phyloP scores from a whole-genome alignment of 64 coral and sea anemone species.

The Montipora sp. region DNA sequence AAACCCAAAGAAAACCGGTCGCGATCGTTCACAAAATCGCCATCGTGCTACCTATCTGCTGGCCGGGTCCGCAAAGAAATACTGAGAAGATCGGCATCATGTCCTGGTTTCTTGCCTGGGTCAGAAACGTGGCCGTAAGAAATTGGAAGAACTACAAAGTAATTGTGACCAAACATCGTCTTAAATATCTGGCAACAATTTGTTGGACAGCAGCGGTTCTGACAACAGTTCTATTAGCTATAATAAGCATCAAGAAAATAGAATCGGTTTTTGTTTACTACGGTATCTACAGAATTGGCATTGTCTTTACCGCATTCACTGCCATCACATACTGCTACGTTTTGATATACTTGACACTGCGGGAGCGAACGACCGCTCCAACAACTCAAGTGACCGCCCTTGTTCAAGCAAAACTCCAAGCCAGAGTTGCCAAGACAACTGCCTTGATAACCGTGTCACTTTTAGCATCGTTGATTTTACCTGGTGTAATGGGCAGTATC shows the following conservation, averaged over 20 bases:
- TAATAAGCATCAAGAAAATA: not conserved
- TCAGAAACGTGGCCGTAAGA: not conserved
- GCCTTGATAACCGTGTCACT: not conserved
- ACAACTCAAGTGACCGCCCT: not conserved
- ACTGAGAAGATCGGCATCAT: too few species aligned
- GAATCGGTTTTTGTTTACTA: not conserved
- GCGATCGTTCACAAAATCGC: too few species aligned
- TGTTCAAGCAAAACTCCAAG: not conserved
- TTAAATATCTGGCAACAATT: not conserved
- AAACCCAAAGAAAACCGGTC: too few species aligned
- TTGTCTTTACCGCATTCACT: not conserved
- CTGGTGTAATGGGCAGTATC: not conserved
- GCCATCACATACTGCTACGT: not conserved
- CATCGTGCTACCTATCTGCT: too few species aligned
- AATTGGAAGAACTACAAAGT: conserved; percentile 26
- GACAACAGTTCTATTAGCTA: too few species aligned
- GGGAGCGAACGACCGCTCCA: not conserved
- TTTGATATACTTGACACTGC: not conserved
- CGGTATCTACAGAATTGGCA: too few species aligned
- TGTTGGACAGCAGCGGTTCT: not conserved
- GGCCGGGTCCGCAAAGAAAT: too few species aligned
- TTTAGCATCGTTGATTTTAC: not conserved
- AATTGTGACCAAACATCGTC: not conserved
- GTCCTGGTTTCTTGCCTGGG: not conserved
- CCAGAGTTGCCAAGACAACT: conserved; percentile 1